Conservation (phyloP, 2,888 invertebrate genomes). For the Melolontha melolontha region DNA sequence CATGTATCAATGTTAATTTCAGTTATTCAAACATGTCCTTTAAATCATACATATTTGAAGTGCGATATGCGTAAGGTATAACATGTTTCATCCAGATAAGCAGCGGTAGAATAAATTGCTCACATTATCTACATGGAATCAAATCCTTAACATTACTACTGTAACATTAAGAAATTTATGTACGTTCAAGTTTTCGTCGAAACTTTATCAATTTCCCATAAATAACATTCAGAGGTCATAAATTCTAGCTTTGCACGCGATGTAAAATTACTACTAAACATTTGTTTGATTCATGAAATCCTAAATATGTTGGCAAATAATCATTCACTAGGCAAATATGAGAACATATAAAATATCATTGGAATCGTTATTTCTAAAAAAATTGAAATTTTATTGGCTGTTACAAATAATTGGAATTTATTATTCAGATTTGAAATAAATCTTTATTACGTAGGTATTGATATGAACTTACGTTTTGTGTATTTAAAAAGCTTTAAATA, state of each 20-base stretch:
- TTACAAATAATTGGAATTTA: not conserved
- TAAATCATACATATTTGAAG: constrained; percentile 31
- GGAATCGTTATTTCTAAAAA: not conserved
- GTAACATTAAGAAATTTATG: constrained; percentile 39
- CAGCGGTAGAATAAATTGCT: constrained; percentile 24
- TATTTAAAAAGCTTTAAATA: no score
- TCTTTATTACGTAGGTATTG: no score
- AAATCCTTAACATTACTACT: constrained; percentile 36
- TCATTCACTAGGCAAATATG: not conserved
- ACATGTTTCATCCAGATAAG: constrained; percentile 34
- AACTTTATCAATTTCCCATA: constrained; percentile 35
- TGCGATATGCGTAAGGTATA: constrained; percentile 21
- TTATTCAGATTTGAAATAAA: no score
- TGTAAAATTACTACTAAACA: constrained; percentile 34
- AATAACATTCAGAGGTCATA: constrained; percentile 33
- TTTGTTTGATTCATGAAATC: constrained; percentile 32
- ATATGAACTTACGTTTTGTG: no score
- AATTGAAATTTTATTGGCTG: no score
- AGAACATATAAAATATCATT: constrained; percentile 1
- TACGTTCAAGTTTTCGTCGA: constrained; percentile 37
- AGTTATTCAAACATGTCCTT: constrained; percentile 10
- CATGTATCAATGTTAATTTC: constrained; percentile 14
- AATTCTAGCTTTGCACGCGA: constrained; percentile 35
- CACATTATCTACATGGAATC: constrained; percentile 36
- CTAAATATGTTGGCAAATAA: constrained; percentile 17